A percentile compares a stretch with the other conserved stretches of the same genome.
Conservation (phyloP, 1,140 invertebrate species). For the Mercenaria mercenaria region DNA sequence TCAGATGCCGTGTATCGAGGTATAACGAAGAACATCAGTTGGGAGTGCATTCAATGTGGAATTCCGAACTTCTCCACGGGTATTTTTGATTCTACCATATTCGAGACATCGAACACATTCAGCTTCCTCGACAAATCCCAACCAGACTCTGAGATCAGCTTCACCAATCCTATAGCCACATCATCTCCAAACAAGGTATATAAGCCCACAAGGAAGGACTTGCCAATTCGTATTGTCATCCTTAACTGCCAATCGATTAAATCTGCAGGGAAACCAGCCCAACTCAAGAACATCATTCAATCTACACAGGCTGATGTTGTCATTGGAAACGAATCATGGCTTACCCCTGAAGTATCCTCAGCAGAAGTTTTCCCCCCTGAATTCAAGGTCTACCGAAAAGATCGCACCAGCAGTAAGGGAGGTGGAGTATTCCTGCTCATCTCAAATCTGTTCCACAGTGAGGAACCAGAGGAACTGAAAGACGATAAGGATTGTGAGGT, state of each 20-base stretch:
- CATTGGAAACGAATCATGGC: constrained; percentile 44
- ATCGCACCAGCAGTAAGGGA: not conserved
- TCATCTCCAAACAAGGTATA: constrained; percentile 7
- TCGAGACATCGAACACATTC: constrained; percentile 13
- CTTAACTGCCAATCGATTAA: constrained; percentile 52
- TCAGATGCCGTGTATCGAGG: constrained; percentile 7
- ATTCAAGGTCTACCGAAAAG: constrained; percentile 26
- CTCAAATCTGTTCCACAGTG: constrained; percentile 12
- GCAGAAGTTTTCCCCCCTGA: constrained; percentile 34
- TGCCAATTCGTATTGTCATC: constrained; percentile 24
- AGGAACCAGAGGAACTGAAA: constrained; percentile 44
- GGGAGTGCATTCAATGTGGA: constrained; percentile 56
- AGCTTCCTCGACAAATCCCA: not conserved
- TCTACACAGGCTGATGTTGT: constrained; percentile 46
- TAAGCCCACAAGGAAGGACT: not conserved
- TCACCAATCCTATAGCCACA: constrained; percentile 34
- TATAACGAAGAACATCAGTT: constrained; percentile 9
- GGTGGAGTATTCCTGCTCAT: constrained; percentile 57
- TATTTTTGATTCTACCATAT: constrained; percentile 50
- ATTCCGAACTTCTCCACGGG: constrained; percentile 58
- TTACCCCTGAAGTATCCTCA: not conserved
- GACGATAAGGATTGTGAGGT: not conserved
- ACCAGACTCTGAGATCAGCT: constrained; percentile 39
- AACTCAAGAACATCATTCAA: constrained; percentile 22
- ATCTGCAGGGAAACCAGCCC: not conserved